Evolutionary conservation across 2,113 vertebrate species (phyloP).

Genomic region (Polypterus senegalus): DNA sequence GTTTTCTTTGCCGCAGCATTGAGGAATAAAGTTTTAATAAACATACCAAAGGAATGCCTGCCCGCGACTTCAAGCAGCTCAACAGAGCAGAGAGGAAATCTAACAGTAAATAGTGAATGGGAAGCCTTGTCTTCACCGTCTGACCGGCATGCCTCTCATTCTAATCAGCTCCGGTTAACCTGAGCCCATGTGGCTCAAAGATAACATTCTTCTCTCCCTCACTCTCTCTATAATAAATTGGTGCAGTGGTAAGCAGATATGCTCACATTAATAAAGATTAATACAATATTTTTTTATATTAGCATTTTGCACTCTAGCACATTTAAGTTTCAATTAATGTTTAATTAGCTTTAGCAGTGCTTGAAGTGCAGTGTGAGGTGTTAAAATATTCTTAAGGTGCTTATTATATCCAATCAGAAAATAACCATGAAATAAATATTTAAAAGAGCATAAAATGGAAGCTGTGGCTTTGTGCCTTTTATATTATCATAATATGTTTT

Average conservation of each 20-base stretch:
- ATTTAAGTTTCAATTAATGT: neutral
- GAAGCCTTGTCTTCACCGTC: neutral
- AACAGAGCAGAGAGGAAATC: neutral
- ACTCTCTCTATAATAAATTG: neutral
- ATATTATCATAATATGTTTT: neutral
- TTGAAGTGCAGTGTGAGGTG: neutral
- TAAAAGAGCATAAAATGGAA: no score
- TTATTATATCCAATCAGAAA: neutral
- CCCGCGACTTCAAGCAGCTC: neutral
- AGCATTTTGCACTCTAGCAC: neutral
- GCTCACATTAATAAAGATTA: neutral
- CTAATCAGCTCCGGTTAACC: neutral
- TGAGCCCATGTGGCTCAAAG: neutral
- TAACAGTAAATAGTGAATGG: conserved; percentile 4
- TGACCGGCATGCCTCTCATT: neutral
- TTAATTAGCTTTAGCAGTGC: neutral
- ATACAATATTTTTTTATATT: neutral
- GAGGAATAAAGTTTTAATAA: neutral
- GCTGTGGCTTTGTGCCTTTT: neutral
- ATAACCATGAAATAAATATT: neutral
- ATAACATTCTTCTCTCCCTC: neutral
- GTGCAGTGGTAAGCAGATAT: neutral
- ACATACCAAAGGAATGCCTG: neutral
- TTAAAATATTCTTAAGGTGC: neutral
- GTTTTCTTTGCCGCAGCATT: neutral